Conservation (phyloP, 1,140 invertebrate species). For the Pseudomyrmex dendroicus region DNA sequence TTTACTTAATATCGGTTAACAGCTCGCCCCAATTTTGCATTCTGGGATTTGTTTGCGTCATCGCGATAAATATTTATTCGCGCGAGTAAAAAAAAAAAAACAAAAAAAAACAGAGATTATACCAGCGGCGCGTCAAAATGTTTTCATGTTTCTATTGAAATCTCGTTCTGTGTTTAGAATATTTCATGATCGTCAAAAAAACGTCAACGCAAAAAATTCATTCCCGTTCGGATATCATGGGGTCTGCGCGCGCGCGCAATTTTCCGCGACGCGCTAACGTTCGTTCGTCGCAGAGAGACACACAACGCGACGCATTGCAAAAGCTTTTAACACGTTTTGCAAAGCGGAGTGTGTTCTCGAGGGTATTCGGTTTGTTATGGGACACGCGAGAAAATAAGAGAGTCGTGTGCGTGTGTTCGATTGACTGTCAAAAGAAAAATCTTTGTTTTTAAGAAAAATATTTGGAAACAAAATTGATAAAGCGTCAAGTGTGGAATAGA, state of each 20-base stretch:
- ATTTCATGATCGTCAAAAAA: constrained; percentile 28
- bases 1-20: constrained; percentile 1
- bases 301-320: no score
- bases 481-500: neutral
- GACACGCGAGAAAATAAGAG: neutral
- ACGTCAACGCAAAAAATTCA: constrained; percentile 31
- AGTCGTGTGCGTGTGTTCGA: no score
- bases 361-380: neutral
- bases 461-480: neutral
- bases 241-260: neutral
- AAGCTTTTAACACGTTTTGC: no score
- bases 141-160: constrained; percentile 28
- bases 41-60: constrained; percentile 20
- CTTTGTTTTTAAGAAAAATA: neutral
- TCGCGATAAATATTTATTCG: constrained; percentile 21
- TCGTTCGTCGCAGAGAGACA: neutral
- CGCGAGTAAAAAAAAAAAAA: neutral
- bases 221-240: constrained; percentile 26
- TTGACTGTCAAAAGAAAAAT: no score
- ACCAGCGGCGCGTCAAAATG: neutral
- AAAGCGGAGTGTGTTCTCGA: neutral
- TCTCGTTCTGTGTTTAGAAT: neutral
- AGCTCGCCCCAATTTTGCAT: neutral
- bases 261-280: neutral
- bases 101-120: constrained; percentile 29